These are phyloP conservation scores for Lordiphosa clarofinis DNA, from an alignment of 1,140 invertebrate genomes.

Conservation along the genomic window DNA sequence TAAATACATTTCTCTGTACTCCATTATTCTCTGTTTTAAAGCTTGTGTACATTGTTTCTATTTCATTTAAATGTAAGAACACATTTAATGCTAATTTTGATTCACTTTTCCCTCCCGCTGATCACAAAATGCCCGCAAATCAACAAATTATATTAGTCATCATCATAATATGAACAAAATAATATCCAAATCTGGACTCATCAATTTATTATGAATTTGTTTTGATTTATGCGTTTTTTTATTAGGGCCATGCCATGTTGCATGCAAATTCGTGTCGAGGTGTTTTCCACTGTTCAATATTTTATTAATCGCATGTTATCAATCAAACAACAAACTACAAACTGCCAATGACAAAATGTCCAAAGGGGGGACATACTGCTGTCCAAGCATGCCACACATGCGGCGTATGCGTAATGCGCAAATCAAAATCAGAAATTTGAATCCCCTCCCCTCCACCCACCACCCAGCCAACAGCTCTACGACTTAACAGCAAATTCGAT, in stretches of 20 bases:
- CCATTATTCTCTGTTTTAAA: too few relatives aligned
- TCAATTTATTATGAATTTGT: slow-evolving; percentile 1
- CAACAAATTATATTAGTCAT: too few relatives aligned
- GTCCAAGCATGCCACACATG: slow-evolving; percentile 34
- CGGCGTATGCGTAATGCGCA: slow-evolving; percentile 69
- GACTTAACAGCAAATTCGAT: slow-evolving; percentile 77
- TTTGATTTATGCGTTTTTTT: slow-evolving; percentile 21
- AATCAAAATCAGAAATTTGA: slow-evolving; percentile 73
- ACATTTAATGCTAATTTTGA: too few relatives aligned
- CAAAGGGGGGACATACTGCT: neutral
- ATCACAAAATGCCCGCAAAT: too few relatives aligned
- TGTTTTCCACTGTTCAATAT: slow-evolving; percentile 57
- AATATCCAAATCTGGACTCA: too few relatives aligned
- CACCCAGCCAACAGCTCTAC: slow-evolving; percentile 11
- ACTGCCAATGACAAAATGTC: slow-evolving; percentile 28
- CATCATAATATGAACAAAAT: too few relatives aligned
- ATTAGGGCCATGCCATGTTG: slow-evolving; percentile 45
- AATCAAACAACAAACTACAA: slow-evolving; percentile 65
- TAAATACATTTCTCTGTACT: too few relatives aligned
- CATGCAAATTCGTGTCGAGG: slow-evolving; percentile 40
- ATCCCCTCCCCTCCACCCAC: slow-evolving; percentile 11
- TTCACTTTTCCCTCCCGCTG: too few relatives aligned
- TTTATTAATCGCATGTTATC: slow-evolving; percentile 77
- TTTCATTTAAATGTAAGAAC: too few relatives aligned
- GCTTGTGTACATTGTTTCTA: too few relatives aligned